Conservation (phyloP, 2,888 invertebrate species). For the Hetaerina titia region DNA sequence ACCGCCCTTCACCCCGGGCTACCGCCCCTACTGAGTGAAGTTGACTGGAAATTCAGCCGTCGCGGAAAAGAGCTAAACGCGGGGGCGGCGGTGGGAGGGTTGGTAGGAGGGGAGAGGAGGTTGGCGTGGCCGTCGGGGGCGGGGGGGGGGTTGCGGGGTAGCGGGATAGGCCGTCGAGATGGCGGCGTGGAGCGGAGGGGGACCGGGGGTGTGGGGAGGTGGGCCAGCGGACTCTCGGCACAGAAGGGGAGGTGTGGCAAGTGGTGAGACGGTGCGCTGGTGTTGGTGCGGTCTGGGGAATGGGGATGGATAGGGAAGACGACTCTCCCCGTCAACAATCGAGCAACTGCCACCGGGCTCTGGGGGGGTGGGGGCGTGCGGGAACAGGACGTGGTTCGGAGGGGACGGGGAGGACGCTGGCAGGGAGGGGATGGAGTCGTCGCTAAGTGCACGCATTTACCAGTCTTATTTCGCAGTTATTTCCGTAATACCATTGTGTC, state of each 20-base stretch:
- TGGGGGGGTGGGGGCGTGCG: no score
- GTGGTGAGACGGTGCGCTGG: no score
- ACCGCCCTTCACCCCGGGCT: neutral
- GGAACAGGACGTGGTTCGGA: neutral
- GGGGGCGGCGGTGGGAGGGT: neutral
- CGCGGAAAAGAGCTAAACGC: conserved; percentile 25
- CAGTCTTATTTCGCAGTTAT: conserved; percentile 68
- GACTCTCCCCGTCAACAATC: conserved; percentile 15
- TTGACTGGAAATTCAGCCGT: conserved; percentile 68
- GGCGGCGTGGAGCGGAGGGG: neutral
- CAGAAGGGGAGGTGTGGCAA: no score
- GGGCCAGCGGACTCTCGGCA: neutral
- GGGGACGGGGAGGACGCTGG: neutral
- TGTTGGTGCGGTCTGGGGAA: no score
- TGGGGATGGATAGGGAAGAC: neutral
- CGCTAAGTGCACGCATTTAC: conserved; percentile 67
- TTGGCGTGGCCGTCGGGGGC: neutral
- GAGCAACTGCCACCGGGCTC: neutral
- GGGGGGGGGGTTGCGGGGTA: neutral
- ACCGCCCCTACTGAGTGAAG: conserved; percentile 43
- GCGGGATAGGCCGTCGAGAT: neutral
- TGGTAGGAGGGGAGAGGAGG: neutral
- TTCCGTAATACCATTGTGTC: conserved; percentile 68
- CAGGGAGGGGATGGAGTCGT: neutral
- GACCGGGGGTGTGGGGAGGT: neutral